phyloP scores from a whole-genome alignment of 2,888 invertebrate genomes.

The Shargacucullia verbasci region DNA sequence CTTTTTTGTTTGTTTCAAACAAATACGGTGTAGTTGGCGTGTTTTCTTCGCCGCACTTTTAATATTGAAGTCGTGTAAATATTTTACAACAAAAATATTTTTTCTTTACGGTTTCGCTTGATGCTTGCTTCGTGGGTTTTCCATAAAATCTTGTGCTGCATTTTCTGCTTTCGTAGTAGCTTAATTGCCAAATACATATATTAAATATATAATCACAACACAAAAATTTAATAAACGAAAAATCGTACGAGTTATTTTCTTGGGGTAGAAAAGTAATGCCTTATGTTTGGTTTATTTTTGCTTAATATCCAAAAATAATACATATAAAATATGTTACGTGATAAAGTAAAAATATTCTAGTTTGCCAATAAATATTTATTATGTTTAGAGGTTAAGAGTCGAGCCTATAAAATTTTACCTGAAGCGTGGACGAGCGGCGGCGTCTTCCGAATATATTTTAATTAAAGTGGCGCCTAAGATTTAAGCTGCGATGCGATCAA shows the following conservation, averaged over 20 bases:
- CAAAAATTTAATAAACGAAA: no score
- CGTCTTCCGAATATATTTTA: conserved; percentile 53
- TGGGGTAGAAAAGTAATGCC: no score
- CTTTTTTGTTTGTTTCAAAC: conserved; percentile 44
- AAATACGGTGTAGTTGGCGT: conserved; percentile 45
- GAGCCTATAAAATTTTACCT: conserved; percentile 21
- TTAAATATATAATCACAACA: no score
- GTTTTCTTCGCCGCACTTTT: conserved; percentile 44
- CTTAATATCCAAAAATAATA: no score
- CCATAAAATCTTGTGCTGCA: conserved; percentile 29
- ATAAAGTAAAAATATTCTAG: conserved; percentile 10
- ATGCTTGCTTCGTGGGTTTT: conserved; percentile 7
- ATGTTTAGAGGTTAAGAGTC: conserved; percentile 2
- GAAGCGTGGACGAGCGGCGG: conserved; percentile 16
- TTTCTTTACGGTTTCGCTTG: conserved; percentile 23
- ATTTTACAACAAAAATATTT: conserved; percentile 39
- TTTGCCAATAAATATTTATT: conserved; percentile 6
- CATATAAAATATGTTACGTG: no score
- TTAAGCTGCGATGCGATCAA: conserved; percentile 54
- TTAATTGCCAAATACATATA: neutral
- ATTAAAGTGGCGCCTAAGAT: conserved; percentile 56
- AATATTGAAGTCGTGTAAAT: conserved; percentile 53
- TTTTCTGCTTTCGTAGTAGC: conserved; percentile 11
- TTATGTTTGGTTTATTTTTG: no score
- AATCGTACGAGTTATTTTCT: no score